Base-by-base conservation (phyloP, 2,888 invertebrate species). In the Drosophila paramelanica region DNA sequence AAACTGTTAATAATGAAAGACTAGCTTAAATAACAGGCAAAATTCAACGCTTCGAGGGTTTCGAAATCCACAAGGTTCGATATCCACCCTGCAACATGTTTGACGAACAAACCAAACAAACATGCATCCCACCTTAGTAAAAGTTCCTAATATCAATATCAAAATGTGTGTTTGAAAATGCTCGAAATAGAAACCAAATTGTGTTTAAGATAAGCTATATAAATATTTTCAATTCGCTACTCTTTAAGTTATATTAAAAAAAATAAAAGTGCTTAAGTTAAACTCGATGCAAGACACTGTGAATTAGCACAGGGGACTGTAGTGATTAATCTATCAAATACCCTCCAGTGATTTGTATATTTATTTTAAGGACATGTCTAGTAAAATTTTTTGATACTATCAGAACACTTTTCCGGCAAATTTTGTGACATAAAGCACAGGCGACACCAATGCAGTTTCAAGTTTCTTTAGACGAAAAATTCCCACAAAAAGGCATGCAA, bases 401-500 rank as follows among this genome's bases (percentile, higher is more conserved):
- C 5, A 11, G 11, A 33, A 3, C 4, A 36, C 36, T 36, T 13
- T 36, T 0, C 13, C 4, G 33, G 10, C 33, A 14, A 39, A 17
- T 14, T 41, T 8, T 10, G 39, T 4, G 10, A 41, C 41, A 8
- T 41, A 10, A 17, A 17, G 5, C 5, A 14, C 14, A 41, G 17
- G 41, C 17, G 17, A 17, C 5, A 0, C 36, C 14, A 41, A 41
- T 17, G 10, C 41, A 41, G 17, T 41, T 41, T 8, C 17, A 10
- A 41, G 17, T 41, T 17, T 53, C 11, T 1, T 33, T 33, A 10
- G 42, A 7, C 20, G 20, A 13, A 14, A n/a, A 5, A n/a, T n/a
- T 36, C 10, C 36, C 45, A 56, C 14, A 25, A 38, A 57, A 39
- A 39, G 27, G 6, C 49, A 36, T 25, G 39, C 31, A 14, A 14